Conservation (phyloP, 2,888 invertebrate species). For the Andrena fulva region DNA sequence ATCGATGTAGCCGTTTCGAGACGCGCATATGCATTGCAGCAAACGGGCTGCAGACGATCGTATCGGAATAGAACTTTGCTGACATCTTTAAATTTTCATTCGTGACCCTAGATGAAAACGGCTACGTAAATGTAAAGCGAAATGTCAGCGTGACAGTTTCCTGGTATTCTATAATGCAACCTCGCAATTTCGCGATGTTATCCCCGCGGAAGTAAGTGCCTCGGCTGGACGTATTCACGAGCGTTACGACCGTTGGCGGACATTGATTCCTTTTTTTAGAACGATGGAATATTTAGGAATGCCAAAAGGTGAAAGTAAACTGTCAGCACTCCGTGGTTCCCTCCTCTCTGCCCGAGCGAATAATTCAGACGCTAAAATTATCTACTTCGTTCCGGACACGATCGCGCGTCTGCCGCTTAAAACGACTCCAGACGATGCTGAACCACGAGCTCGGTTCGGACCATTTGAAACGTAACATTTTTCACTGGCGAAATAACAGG, state of each 20-base stretch:
- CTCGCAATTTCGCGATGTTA: not conserved
- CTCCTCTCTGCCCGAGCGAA: not conserved
- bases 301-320: constrained; percentile 7
- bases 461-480: too few species aligned
- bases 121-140: too few species aligned
- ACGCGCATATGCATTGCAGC: constrained; percentile 62
- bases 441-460: too few species aligned
- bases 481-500: too few species aligned
- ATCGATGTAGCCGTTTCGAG: constrained; percentile 53
- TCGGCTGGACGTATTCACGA: too few species aligned
- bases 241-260: not conserved
- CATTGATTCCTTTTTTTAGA: constrained; percentile 7
- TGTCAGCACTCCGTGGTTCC: not conserved
- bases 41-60: constrained; percentile 1
- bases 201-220: not conserved
- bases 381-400: not conserved
- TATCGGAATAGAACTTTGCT: not conserved
- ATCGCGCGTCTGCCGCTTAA: not conserved
- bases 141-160: too few species aligned
- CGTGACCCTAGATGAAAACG: too few species aligned
- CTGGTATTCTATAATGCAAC: too few species aligned
- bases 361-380: not conserved
- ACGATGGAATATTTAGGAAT: constrained; percentile 24
- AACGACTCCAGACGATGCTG: not conserved
- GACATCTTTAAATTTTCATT: constrained; percentile 17